Conservation (phyloP, 2,888 invertebrate genomes). For the Orthosia cruda region DNA sequence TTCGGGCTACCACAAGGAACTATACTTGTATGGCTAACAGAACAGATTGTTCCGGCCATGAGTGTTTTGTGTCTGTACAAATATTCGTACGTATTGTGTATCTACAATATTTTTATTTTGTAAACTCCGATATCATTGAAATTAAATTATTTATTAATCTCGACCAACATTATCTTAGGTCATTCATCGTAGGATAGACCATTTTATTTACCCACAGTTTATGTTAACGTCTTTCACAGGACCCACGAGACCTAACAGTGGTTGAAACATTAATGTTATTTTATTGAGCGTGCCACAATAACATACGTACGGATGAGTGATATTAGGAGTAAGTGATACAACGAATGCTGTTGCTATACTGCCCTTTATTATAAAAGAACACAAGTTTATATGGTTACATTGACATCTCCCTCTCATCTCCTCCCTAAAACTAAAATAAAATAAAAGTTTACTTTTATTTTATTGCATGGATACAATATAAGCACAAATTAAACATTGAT, state of each 20-base stretch:
- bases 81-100: neutral
- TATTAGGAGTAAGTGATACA: too few species aligned
- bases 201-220: conserved; percentile 6
- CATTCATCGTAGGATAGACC: neutral
- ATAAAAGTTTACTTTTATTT: too few species aligned
- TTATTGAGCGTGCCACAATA: conserved; percentile 32
- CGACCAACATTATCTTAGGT: neutral
- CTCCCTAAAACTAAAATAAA: too few species aligned
- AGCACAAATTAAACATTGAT: too few species aligned
- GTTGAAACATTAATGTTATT: conserved; percentile 41
- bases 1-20: neutral
- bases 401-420: too few species aligned
- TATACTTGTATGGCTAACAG: conserved; percentile 1
- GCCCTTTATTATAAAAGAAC: too few species aligned
- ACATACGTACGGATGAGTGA: too few species aligned
- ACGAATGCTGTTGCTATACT: too few species aligned
- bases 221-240: conserved; percentile 7
- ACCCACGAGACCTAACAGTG: conserved; percentile 14
- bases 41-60: neutral
- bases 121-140: neutral
- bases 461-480: too few species aligned
- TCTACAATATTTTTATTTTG: neutral
- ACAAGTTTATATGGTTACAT: too few species aligned
- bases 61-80: neutral
- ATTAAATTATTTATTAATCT: neutral